Percentiles rank a stretch among this genome's conserved stretches.
These are phyloP conservation scores for Lasaia peninsularis DNA, from an alignment of 1,140 invertebrate genomes.

Conservation along the genomic window DNA sequence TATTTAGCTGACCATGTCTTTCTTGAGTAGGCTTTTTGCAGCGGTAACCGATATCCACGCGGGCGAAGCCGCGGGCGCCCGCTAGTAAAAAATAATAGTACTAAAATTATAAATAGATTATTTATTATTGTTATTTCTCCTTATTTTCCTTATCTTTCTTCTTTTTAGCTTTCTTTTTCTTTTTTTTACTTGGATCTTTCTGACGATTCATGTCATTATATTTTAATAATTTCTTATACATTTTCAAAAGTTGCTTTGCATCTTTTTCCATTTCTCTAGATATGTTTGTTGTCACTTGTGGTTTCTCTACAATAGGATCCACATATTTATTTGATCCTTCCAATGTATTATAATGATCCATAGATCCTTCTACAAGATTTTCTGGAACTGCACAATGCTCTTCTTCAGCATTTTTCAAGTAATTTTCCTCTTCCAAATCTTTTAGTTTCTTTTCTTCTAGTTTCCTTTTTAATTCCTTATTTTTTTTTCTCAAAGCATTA, in stretches of 20 bases:
- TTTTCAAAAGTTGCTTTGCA: conserved; percentile 68
- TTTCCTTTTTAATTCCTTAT: conserved; percentile 77
- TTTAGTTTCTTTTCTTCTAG: conserved; percentile 47
- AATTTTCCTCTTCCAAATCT: conserved; percentile 18
- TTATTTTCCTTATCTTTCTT: conserved; percentile 37
- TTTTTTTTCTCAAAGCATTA: conserved; percentile 79
- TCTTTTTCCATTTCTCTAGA: conserved; percentile 68
- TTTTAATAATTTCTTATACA: conserved; percentile 73
- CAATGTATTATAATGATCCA: conserved; percentile 69
- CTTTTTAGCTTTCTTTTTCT: conserved; percentile 60
- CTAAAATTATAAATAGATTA: conserved; percentile 5
- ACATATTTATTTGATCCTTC: conserved; percentile 64
- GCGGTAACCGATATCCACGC: no score
- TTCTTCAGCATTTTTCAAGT: conserved; percentile 18
- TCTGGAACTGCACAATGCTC: conserved; percentile 18
- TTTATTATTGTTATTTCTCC: conserved; percentile 9
- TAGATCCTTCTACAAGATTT: conserved; percentile 57
- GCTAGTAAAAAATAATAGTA: no score
- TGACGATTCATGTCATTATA: conserved; percentile 59
- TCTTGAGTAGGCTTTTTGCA: no score
- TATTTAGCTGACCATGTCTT: no score
- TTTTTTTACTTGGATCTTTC: conserved; percentile 56
- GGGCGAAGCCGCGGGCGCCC: no score
- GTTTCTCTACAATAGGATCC: conserved; percentile 44
- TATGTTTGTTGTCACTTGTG: conserved; percentile 30